These are phyloP conservation scores for Sclerodermus sp. DNA, from an alignment of 2,888 invertebrate species.

Conservation along the genomic window DNA sequence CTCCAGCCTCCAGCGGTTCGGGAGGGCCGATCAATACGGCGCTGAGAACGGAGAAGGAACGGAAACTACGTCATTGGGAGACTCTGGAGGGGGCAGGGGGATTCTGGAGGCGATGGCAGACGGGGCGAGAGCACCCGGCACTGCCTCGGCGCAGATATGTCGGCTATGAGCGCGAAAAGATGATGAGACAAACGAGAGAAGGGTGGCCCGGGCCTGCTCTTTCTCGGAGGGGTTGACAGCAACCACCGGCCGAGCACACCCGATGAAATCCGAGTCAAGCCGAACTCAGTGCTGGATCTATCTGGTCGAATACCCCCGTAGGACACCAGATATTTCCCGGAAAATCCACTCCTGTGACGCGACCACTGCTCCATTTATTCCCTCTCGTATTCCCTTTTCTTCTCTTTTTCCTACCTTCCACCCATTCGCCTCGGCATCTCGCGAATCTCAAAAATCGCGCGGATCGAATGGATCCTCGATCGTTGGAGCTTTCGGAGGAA, in stretches of 20 bases:
- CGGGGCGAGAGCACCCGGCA: conserved; percentile 21
- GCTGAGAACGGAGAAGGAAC: conserved; percentile 42
- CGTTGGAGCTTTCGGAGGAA: too few relatives aligned
- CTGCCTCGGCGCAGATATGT: conserved; percentile 33
- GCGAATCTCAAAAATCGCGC: too few relatives aligned
- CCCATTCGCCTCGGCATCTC: too few relatives aligned
- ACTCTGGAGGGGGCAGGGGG: conserved; percentile 4
- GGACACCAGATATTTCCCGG: too few relatives aligned
- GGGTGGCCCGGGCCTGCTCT: conserved; percentile 39
- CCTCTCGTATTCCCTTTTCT: too few relatives aligned
- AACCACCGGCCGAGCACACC: conserved; percentile 34
- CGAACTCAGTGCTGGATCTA: conserved; percentile 41
- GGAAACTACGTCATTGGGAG: conserved; percentile 34
- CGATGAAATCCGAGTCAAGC: conserved; percentile 20
- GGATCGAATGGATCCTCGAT: too few relatives aligned
- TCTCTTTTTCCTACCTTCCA: too few relatives aligned
- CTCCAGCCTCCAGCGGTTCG: conserved; percentile 36
- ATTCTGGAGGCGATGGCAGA: conserved; percentile 29
- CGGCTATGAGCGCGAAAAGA: conserved; percentile 50
- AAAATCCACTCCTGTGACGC: too few relatives aligned
- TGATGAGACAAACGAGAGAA: conserved; percentile 45
- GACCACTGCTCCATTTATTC: too few relatives aligned
- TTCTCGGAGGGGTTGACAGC: conserved; percentile 40
- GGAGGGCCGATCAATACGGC: conserved; percentile 54
- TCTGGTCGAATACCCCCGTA: too few relatives aligned